phyloP scores from a whole-genome alignment of 2,888 invertebrate species.

The Hymenopus coronatus region DNA sequence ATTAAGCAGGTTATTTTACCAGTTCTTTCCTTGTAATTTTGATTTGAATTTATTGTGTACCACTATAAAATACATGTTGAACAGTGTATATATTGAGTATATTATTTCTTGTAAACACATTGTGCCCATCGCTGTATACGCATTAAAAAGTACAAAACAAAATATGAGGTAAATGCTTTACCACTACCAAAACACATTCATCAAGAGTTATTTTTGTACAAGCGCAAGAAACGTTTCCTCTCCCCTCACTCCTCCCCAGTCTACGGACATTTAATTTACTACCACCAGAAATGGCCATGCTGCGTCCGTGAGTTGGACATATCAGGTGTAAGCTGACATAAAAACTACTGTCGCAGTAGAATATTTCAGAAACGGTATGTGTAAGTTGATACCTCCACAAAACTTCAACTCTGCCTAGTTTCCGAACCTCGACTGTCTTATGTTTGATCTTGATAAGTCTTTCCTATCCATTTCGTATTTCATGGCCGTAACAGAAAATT shows the following conservation, averaged over 20 bases:
- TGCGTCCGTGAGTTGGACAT: not conserved
- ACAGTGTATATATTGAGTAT: too few species aligned
- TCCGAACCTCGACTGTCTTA: not conserved
- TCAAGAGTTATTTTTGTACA: not conserved
- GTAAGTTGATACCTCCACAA: not conserved
- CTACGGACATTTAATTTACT: not conserved
- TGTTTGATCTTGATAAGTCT: not conserved
- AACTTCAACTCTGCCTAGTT: not conserved
- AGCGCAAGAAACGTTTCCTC: not conserved
- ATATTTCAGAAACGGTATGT: not conserved
- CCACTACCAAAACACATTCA: not conserved
- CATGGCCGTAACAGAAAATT: not conserved
- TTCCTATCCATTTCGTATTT: not conserved
- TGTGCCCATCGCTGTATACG: too few species aligned
- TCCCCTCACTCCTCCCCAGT: not conserved
- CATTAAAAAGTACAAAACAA: not conserved
- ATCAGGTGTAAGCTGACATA: not conserved
- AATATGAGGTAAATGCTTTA: not conserved
- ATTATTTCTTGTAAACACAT: too few species aligned
- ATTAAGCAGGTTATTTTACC: too few species aligned
- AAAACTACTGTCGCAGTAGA: not conserved
- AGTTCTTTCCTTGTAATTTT: too few species aligned
- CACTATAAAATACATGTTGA: too few species aligned
- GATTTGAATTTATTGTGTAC: too few species aligned
- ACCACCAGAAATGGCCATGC: not conserved